phyloP scores from a whole-genome alignment of 2,888 invertebrate genomes.

The Steinernema scapterisci region DNA sequence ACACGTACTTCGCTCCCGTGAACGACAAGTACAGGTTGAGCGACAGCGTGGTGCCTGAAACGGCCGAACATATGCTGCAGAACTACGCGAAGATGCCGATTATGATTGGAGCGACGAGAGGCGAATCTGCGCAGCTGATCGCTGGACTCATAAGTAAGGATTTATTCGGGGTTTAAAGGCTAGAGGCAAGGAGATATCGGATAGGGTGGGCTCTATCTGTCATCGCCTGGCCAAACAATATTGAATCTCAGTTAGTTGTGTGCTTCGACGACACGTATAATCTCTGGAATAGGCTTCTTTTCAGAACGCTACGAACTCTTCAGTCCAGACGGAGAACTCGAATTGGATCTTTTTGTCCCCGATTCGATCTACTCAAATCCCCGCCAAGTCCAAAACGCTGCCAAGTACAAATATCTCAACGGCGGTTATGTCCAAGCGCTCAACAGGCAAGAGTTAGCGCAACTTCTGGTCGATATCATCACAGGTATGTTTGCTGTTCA shows the following conservation, averaged over 20 bases:
- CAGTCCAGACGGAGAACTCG: constrained; percentile 1
- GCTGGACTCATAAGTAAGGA: constrained; percentile 35
- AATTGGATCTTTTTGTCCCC: constrained; percentile 25
- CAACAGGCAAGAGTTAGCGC: constrained; percentile 10
- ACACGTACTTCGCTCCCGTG: constrained; percentile 47
- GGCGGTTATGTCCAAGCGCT: constrained; percentile 15
- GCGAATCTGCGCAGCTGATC: constrained; percentile 39
- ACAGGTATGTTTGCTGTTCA: background rate
- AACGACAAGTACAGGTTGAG: constrained; percentile 35
- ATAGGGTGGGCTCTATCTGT: too few species aligned
- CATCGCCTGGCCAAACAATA: too few species aligned
- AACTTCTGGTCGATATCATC: background rate
- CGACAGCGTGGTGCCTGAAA: constrained; percentile 36
- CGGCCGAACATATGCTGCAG: constrained; percentile 33
- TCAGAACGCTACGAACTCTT: constrained; percentile 11
- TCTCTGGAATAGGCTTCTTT: background rate
- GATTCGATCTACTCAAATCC: constrained; percentile 24
- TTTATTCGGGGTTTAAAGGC: constrained; percentile 2
- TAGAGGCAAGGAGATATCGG: too few species aligned
- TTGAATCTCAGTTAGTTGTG: background rate
- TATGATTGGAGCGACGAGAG: constrained; percentile 39
- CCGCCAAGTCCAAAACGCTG: constrained; percentile 23
- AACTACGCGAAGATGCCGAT: constrained; percentile 34
- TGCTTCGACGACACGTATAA: too few species aligned
- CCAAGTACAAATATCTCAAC: constrained; percentile 5